These are phyloP conservation scores for Neofelis nebulosa DNA, from an alignment of 2,113 vertebrate species.

Conservation along the genomic window DNA sequence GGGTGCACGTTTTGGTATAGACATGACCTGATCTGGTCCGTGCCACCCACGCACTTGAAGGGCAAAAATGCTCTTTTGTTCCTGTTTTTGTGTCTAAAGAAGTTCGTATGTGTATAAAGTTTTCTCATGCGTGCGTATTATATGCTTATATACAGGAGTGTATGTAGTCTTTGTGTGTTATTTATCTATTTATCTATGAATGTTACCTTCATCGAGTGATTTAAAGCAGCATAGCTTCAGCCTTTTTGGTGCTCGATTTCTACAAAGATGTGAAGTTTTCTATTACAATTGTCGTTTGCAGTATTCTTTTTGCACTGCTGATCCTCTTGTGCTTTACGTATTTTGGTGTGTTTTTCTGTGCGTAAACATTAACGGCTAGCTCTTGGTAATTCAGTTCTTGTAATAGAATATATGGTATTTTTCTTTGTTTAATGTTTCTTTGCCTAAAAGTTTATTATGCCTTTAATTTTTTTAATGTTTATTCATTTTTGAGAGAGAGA, in stretches of 20 bases:
- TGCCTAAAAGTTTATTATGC: background rate
- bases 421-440: background rate
- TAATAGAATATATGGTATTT: background rate
- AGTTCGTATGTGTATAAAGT: rapidly evolving
- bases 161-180: background rate
- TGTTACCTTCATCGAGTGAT: background rate
- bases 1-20: background rate
- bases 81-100: background rate
- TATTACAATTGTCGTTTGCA: background rate
- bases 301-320: background rate
- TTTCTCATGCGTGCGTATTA: background rate
- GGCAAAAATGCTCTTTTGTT: background rate
- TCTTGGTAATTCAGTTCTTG: background rate
- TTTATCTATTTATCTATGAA: background rate
- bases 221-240: background rate
- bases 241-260: background rate
- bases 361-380: background rate
- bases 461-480: too few relatives aligned
- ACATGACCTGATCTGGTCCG: rapidly evolving
- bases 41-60: background rate
- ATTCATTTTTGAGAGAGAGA: too few relatives aligned
- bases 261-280: background rate
- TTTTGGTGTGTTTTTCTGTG: background rate
- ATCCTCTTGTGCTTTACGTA: background rate
- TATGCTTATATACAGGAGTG: background rate